phyloP scores from a whole-genome alignment of 2,797 vertebrate species.

The Microctenopoma steveboyesi region DNA sequence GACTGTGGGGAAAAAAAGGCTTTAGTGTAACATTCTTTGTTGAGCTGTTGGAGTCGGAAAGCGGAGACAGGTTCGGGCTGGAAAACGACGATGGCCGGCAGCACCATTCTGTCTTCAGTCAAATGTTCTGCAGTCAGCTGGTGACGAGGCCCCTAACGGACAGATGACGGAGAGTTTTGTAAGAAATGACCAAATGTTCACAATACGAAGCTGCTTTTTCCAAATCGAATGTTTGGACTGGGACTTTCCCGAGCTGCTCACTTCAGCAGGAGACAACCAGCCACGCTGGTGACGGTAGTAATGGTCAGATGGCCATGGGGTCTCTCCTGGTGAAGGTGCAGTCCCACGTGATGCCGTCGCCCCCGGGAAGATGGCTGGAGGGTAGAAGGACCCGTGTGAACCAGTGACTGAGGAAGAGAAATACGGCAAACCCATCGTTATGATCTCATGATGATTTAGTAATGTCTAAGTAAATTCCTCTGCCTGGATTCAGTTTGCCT shows the following conservation, averaged over 20 bases:
- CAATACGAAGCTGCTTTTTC: neutral
- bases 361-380: conserved; percentile 87
- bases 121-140: conserved; percentile 2
- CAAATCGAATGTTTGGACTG: neutral
- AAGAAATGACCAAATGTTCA: neutral
- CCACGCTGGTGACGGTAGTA: neutral
- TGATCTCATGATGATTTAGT: too few species aligned
- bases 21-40: neutral
- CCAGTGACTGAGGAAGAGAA: conserved; percentile 88
- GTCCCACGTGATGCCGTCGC: conserved; percentile 92
- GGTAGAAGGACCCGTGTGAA: conserved; percentile 92
- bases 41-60: neutral
- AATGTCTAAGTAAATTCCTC: too few species aligned
- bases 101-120: conserved; percentile 26
- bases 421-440: neutral
- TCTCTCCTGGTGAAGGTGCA: conserved; percentile 75
- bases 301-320: conserved; percentile 88
- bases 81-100: conserved; percentile 60
- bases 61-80: neutral
- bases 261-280: neutral
- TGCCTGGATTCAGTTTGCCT: too few species aligned
- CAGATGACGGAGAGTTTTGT: neutral
- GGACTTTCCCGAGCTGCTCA: neutral
- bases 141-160: neutral
- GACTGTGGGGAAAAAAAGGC: neutral